Base-by-base conservation (phyloP, 2,797 vertebrate genomes). In the Liparis tanakae region DNA sequence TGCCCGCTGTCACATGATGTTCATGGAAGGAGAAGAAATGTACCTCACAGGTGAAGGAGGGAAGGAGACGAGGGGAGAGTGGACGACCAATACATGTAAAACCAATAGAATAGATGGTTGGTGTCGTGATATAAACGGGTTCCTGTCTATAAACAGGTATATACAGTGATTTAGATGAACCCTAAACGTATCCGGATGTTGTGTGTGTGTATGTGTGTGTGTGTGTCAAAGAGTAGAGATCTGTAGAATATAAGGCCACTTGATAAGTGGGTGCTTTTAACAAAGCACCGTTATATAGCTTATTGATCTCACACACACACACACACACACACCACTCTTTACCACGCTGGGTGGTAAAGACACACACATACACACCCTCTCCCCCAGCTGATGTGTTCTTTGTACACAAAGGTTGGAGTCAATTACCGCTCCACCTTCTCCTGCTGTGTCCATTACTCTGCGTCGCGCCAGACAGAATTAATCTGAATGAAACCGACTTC, bases 11-110 rank as follows among this genome's bases (percentile, higher is more conserved):
- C 96, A 97, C 87, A 96, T 96, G 94, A 98, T 97, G 95, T 99
- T 99, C 91, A 91, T 95, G 0, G 97, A 98, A 87, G 97, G 97
- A 70, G 95, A 98, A 79, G 97, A 99, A 91, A 99, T 99, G 97
- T 99, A 98, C 81, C 95, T 99, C 55, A 97, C 97, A 94, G 97
- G 97, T 98, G 90, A 85, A 71, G 7, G 5, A n/a, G 3, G 20
- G 33, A 10, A 17, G 9, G 7, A 15, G 25, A 15, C 10, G 48
- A 22, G n/a, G 13, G 51, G 48, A 51, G 50, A 51, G 50, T 12
- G 9, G 14, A 10, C 25, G 12, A 41, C 13, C 10, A 13, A 5
- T 10, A 44, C 14, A 8, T 53, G 14, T 54, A 33, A 41, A 61
- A 76, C 5, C 3, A 15, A 39, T 10, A 53, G 9, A 50, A 25